phyloP scores from a whole-genome alignment of 2,888 invertebrate species.

The Hybos culiciformis region DNA sequence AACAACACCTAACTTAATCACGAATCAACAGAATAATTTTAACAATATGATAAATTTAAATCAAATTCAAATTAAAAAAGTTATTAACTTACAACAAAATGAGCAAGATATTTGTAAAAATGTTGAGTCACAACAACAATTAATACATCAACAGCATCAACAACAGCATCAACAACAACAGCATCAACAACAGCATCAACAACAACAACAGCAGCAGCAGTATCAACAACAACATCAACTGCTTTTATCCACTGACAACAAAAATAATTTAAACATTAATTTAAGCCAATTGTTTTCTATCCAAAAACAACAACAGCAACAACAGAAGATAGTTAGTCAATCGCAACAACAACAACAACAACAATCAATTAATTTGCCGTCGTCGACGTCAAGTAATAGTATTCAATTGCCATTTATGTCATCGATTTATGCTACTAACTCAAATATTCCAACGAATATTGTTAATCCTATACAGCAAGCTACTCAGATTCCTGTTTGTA shows the following conservation, averaged over 20 bases:
- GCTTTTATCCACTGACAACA: background rate
- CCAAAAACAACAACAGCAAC: conserved; percentile 11
- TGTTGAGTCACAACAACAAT: too few relatives aligned
- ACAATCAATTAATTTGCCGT: conserved; percentile 7
- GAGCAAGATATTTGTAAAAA: too few relatives aligned
- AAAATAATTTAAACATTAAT: conserved; percentile 9
- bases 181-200: too few relatives aligned
- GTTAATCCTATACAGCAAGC: conserved; percentile 52
- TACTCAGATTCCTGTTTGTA: conserved; percentile 24
- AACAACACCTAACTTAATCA: background rate
- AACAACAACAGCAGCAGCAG: too few relatives aligned
- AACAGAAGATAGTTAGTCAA: conserved; percentile 7
- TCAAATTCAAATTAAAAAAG: too few relatives aligned
- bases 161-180: too few relatives aligned
- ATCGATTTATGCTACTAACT: conserved; percentile 41
- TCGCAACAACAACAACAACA: conserved; percentile 8
- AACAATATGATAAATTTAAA: too few relatives aligned
- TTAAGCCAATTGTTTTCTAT: background rate
- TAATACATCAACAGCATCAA: conserved; percentile 6
- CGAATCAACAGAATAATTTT: background rate
- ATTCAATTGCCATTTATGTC: conserved; percentile 47
- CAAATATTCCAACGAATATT: conserved; percentile 54
- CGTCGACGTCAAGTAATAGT: conserved; percentile 25
- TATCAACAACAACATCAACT: too few relatives aligned
- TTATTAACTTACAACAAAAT: too few relatives aligned